phyloP scores from a whole-genome alignment of 2,113 vertebrate species.

The Anser brachyrhynchus region DNA sequence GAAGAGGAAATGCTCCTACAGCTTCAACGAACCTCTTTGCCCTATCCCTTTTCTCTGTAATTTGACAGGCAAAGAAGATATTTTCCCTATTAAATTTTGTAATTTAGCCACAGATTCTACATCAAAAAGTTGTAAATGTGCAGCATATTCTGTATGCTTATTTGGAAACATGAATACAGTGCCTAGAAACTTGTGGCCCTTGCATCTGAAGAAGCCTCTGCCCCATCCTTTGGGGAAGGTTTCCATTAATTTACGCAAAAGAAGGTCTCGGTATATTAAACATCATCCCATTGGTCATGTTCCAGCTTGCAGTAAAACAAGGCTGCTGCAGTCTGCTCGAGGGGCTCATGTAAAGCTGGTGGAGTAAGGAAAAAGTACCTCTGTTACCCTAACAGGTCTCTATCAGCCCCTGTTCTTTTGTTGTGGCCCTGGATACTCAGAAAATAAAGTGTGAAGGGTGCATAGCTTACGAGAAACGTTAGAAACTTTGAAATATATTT shows the following conservation, averaged over 20 bases:
- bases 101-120: background rate
- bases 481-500: background rate
- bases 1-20: background rate
- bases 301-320: background rate
- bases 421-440: background rate
- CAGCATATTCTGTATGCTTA: background rate
- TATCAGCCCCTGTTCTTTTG: background rate
- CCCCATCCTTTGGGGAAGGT: background rate
- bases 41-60: background rate
- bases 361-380: background rate
- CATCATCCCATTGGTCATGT: background rate
- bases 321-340: background rate
- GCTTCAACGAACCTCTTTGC: background rate
- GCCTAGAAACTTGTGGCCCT: background rate
- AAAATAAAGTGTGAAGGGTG: background rate
- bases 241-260: constrained; percentile 14
- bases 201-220: background rate
- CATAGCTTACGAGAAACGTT: background rate
- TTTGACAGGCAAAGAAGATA: background rate
- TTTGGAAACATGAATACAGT: background rate
- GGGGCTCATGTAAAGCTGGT: background rate
- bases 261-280: background rate
- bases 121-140: background rate
- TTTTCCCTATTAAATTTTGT: background rate
- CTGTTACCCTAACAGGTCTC: background rate